phyloP scores from a whole-genome alignment of 2,113 vertebrate species.

The Microtus oregoni region DNA sequence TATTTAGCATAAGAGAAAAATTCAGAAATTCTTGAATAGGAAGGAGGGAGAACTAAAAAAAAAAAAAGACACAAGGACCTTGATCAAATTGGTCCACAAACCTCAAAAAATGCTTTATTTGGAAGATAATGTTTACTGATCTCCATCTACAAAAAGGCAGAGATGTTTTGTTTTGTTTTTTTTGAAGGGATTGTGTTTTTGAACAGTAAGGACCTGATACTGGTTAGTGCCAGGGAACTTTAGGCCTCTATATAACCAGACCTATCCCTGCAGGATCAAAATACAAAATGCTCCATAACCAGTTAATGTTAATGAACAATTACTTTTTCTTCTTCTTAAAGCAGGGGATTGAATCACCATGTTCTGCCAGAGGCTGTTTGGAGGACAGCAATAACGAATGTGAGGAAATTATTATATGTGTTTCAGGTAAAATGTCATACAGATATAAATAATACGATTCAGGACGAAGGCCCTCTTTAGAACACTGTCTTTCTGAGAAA shows the following conservation, averaged over 20 bases:
- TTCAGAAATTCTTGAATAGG: neutral
- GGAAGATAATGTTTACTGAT: neutral
- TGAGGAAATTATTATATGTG: conserved; percentile 26
- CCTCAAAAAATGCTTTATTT: neutral
- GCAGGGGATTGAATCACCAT: neutral
- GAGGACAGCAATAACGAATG: neutral
- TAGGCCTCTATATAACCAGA: neutral
- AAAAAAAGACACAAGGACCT: neutral
- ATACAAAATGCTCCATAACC: neutral
- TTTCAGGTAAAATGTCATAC: neutral
- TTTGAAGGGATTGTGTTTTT: neutral
- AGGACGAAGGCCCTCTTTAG: neutral
- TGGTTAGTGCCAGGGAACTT: neutral
- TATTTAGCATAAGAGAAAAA: neutral
- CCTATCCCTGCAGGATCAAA: neutral
- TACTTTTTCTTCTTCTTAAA: neutral
- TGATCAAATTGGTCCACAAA: neutral
- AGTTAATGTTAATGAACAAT: neutral
- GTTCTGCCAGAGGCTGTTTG: neutral
- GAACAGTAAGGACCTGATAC: neutral
- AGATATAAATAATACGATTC: conserved; percentile 48
- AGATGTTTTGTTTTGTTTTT: neutral
- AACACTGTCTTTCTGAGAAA: conserved; percentile 24
- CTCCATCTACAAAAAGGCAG: neutral
- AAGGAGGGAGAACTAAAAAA: neutral